These are phyloP conservation scores for Escarpia spicata DNA, from an alignment of 2,888 invertebrate genomes.

Conservation along the genomic window DNA sequence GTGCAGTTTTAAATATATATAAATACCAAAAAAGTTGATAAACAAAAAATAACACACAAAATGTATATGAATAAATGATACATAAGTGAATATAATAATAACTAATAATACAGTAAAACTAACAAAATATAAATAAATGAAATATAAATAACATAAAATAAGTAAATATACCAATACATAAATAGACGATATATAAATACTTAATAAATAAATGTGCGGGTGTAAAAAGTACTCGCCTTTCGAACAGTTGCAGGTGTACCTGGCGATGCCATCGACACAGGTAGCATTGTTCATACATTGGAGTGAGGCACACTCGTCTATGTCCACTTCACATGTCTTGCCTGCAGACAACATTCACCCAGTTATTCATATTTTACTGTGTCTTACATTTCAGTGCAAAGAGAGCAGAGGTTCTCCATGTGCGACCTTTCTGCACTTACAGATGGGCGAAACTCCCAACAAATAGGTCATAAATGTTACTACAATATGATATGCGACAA, in stretches of 20 bases:
- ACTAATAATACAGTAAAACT: too few species aligned
- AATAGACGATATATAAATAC: background rate
- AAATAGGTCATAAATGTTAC: background rate
- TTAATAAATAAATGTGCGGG: background rate
- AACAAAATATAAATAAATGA: too few species aligned
- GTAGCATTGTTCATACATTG: background rate
- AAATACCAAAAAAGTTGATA: too few species aligned
- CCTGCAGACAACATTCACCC: background rate
- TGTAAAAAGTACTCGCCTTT: background rate
- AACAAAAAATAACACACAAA: too few species aligned
- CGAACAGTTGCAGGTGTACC: conserved; percentile 28
- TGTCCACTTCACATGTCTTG: background rate
- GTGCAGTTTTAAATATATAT: too few species aligned
- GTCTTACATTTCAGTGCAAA: background rate
- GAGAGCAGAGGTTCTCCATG: background rate
- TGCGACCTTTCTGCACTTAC: background rate
- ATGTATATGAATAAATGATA: too few species aligned
- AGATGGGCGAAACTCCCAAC: background rate
- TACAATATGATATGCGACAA: background rate
- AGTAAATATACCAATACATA: too few species aligned
- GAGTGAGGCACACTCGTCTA: background rate
- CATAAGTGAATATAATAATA: too few species aligned
- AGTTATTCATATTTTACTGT: background rate
- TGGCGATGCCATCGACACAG: background rate
- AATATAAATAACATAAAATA: too few species aligned